These are phyloP conservation scores for Ctenopoma multispine DNA, from an alignment of 2,797 vertebrate species.

Conservation along the genomic window DNA sequence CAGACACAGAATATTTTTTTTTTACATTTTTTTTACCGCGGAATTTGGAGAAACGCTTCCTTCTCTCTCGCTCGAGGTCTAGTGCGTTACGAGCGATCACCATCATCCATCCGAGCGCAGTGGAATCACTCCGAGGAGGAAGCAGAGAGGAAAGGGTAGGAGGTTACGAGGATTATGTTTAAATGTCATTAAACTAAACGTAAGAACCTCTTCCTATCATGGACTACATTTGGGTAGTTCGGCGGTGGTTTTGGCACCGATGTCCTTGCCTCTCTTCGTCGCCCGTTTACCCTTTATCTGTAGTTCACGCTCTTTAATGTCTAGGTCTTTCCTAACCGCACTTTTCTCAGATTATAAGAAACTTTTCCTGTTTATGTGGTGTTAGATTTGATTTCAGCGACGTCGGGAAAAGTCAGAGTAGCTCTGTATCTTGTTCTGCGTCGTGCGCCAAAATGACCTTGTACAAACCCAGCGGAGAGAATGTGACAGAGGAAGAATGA, in stretches of 20 bases:
- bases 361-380: background rate
- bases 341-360: background rate
- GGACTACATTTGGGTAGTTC: slow-evolving; percentile 1
- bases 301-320: background rate
- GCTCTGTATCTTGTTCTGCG: slow-evolving; percentile 45
- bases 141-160: background rate
- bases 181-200: background rate
- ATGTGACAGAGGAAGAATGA: slow-evolving; percentile 55
- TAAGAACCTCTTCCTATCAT: background rate
- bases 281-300: slow-evolving; percentile 1
- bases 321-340: background rate
- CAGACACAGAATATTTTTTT: background rate
- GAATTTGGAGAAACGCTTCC: slow-evolving; percentile 18
- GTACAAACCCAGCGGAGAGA: slow-evolving; percentile 72
- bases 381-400: background rate
- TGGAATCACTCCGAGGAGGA: background rate
- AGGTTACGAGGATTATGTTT: slow-evolving; percentile 8
- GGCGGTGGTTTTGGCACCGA: slow-evolving; percentile 13
- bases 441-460: slow-evolving; percentile 82
- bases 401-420: fast-evolving
- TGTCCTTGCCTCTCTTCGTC: slow-evolving; percentile 52
- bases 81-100: slow-evolving; percentile 42
- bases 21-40: background rate
- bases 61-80: slow-evolving; percentile 23
- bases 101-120: slow-evolving; percentile 25